phyloP scores from a whole-genome alignment of 2,113 vertebrate species.

The Callaeas wilsoni region DNA sequence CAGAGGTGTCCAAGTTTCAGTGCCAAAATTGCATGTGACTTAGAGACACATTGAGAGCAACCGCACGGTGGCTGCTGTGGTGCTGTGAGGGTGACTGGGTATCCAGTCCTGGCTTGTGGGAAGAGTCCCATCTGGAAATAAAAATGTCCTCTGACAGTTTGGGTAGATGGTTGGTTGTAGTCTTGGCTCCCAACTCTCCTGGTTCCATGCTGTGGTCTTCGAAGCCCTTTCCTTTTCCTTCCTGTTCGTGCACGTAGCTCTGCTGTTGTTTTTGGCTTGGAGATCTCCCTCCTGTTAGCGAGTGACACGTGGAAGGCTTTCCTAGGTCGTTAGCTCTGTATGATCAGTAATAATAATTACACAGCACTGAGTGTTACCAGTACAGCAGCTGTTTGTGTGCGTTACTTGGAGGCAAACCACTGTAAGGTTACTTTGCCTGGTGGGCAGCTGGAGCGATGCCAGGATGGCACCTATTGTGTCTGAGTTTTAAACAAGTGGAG shows the following conservation, averaged over 20 bases:
- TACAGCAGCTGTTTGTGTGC: neutral
- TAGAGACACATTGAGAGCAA: neutral
- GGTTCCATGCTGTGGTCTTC: rapidly evolving
- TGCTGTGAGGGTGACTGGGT: neutral
- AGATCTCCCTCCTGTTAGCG: neutral
- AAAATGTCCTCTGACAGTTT: neutral
- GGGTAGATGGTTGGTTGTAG: neutral
- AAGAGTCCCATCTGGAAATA: neutral
- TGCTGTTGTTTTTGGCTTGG: neutral
- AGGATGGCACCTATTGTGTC: neutral
- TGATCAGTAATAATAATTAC: neutral
- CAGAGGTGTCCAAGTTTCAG: neutral
- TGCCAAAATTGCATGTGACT: neutral
- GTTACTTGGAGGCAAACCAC: neutral
- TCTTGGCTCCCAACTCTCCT: neutral
- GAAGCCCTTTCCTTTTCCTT: neutral
- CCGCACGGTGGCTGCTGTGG: neutral
- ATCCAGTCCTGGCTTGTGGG: neutral
- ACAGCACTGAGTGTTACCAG: neutral
- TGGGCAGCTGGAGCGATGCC: rapidly evolving
- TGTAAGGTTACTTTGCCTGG: neutral
- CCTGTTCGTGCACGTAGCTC: neutral
- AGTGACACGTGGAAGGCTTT: neutral
- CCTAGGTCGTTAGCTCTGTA: neutral
- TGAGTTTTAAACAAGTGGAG: neutral